Percentiles rank a stretch among this genome's conserved stretches.
These are phyloP conservation scores for Megalops cyprinoides DNA, from an alignment of 2,797 vertebrate species.

Conservation along the genomic window DNA sequence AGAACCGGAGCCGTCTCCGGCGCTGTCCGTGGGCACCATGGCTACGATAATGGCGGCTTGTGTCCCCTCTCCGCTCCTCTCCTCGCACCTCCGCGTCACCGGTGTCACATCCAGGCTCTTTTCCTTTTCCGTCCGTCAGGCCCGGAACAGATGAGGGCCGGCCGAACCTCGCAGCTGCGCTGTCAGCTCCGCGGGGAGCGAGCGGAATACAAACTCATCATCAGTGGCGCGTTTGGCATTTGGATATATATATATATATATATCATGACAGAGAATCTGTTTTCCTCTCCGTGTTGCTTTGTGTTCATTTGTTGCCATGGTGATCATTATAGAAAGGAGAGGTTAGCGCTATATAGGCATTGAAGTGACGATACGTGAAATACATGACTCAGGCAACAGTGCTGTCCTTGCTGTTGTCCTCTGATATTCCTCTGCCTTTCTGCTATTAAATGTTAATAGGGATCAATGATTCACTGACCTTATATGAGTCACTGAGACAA, in stretches of 20 bases:
- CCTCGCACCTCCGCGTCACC: too few relatives aligned
- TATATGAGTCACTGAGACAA: conserved; percentile 49
- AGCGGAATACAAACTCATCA: too few relatives aligned
- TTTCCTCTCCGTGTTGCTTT: not conserved
- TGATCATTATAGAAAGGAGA: conserved; percentile 42
- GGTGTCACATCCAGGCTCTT: not conserved
- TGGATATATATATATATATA: too few relatives aligned
- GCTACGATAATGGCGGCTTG: too few relatives aligned
- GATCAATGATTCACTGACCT: conserved; percentile 44
- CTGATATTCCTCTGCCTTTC: conserved; percentile 36
- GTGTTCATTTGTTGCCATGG: not conserved
- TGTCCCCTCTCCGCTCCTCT: too few relatives aligned
- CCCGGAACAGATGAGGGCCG: not conserved
- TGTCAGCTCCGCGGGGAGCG: too few relatives aligned
- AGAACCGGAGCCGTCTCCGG: not conserved
- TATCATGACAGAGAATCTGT: not conserved
- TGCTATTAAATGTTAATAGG: conserved; percentile 39
- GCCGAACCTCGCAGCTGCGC: not conserved
- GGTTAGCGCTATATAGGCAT: conserved; percentile 32
- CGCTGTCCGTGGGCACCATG: too few relatives aligned
- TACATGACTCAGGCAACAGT: conserved; percentile 43
- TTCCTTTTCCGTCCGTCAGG: not conserved
- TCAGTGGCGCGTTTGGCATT: too few relatives aligned
- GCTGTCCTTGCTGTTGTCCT: conserved; percentile 28
- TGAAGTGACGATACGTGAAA: conserved; percentile 33